Evolutionary conservation across 2,113 vertebrate species (phyloP), one percentile per base, ranked within the genome.

Genomic region (Caracal caracal): DNA sequence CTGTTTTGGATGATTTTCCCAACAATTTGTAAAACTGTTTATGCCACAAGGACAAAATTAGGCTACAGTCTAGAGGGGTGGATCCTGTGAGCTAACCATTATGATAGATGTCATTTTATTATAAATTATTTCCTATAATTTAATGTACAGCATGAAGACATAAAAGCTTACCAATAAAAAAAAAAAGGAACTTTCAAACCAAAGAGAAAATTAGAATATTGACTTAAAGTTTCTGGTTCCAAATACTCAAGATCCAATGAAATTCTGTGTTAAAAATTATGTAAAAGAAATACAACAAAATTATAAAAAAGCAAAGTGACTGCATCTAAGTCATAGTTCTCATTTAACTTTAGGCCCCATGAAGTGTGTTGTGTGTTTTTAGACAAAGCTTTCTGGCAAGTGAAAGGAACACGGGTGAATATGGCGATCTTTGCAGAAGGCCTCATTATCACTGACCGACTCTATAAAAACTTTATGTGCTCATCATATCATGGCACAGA

Each of bases 401-500:
- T 4, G 35, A 97, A 37, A 40, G 28, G 11, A 37, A 94, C 94
- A 53, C 49, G 96, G 22, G 84, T 82, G 43, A 96, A 92, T 88
- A 91, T 15, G 70, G 59, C 47, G 17, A 40, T 97, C 61, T 98
- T 97, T 98, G 89, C 97, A 90, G 95, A 97, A 95, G 96, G 94
- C 95, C 47, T 96, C 90, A 91, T 97, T 98, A 95, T 97, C 83
- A 95, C 70, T 92, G 95, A 98, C 97, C 97, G 98, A 95, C 56
- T 83, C 88, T 22, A 93, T 96, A 91, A 93, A 83, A 56, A 85
- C 90, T 97, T 97, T 96, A 97, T 97, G 92, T 28, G 85, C 95
- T 97, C 96, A 96, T 91, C 61, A 85, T 88, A 96, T 93, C 88
- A 80, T 95, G 95, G 92, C 96, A 97, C 93, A 97, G 96, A 97